phyloP scores from a whole-genome alignment of 2,888 invertebrate species.

The Noctua janthe region DNA sequence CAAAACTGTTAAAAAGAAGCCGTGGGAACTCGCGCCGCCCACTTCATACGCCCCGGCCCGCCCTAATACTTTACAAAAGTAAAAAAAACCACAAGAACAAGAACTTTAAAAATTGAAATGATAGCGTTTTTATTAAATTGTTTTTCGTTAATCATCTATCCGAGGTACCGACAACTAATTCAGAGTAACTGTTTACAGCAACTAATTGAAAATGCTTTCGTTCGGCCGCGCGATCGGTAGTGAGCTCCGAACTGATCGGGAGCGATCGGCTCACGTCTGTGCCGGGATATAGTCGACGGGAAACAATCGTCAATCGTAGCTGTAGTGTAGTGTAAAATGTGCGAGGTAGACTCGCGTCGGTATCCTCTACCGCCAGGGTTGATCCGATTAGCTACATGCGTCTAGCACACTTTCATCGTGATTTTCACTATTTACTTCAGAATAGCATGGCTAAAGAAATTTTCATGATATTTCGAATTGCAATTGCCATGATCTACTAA shows the following conservation, averaged over 20 bases:
- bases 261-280: slow-evolving; percentile 8
- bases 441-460: background rate
- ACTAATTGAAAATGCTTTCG: background rate
- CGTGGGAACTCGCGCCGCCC: slow-evolving; percentile 19
- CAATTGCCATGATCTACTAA: background rate
- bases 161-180: background rate
- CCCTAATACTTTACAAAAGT: slow-evolving; percentile 10
- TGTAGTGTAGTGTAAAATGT: background rate
- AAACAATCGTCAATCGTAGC: background rate
- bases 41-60: slow-evolving; percentile 16
- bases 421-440: slow-evolving; percentile 1
- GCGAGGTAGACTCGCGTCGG: background rate
- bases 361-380: slow-evolving; percentile 18
- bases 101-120: background rate
- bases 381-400: slow-evolving; percentile 29
- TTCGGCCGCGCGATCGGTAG: background rate
- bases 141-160: background rate
- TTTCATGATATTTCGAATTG: background rate
- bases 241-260: background rate
- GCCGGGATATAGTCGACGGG: background rate
- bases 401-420: slow-evolving; percentile 1
- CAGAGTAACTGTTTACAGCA: background rate
- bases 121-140: too few relatives aligned
- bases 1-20: background rate
- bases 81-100: background rate